Conservation (phyloP, 2,113 vertebrate species). For the Passer montanus region DNA sequence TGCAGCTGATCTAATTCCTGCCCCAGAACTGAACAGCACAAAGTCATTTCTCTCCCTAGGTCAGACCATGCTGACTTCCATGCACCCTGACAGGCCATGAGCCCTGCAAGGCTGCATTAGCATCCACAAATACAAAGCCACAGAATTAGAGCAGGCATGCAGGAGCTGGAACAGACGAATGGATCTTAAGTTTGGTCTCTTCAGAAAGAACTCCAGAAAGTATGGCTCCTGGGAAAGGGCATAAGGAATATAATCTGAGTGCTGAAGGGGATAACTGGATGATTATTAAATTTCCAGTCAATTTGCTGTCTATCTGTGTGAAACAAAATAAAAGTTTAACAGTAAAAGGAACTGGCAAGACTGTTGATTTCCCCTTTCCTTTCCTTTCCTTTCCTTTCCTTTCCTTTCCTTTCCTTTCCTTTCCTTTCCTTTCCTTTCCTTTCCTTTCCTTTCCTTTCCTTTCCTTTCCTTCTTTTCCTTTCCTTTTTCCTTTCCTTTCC, state of each 20-base stretch:
- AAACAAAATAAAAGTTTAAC: background rate
- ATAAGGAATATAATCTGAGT: background rate
- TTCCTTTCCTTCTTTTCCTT: fast-evolving
- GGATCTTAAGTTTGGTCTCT: background rate
- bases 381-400: background rate
- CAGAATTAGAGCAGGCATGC: constrained; percentile 12
- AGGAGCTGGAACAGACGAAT: background rate
- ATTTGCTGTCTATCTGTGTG: background rate
- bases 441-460: too few species aligned
- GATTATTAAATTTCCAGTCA: background rate
- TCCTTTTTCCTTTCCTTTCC: too few species aligned
- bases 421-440: background rate
- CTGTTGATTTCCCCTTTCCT: background rate
- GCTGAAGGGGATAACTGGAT: background rate
- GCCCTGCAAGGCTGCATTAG: background rate
- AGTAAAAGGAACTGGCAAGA: background rate
- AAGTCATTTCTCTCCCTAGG: constrained; percentile 7
- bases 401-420: background rate
- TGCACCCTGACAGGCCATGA: background rate
- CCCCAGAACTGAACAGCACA: background rate
- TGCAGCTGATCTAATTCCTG: background rate
- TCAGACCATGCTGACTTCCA: background rate
- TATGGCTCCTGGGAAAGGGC: background rate
- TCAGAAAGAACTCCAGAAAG: background rate
- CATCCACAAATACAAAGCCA: constrained; percentile 23